These are phyloP conservation scores for Pseudorhombus dupliciocellatus DNA, from an alignment of 2,113 vertebrate genomes.

Conservation along the genomic window DNA sequence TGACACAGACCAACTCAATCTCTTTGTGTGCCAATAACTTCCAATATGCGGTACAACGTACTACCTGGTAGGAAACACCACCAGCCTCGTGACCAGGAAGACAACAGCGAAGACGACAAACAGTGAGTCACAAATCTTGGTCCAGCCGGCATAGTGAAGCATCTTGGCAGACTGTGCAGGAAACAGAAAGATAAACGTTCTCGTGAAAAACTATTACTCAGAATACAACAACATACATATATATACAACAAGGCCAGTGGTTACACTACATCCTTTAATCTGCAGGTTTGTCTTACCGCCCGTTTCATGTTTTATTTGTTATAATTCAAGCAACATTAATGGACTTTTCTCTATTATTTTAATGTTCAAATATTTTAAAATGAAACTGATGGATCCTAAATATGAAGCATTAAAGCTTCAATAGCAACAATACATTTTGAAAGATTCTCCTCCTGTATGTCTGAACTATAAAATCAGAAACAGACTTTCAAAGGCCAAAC, in stretches of 20 bases:
- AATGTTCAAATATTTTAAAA: no score
- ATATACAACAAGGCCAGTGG: no score
- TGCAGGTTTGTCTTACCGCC: not conserved
- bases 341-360: no score
- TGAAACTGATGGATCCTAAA: not conserved
- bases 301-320: not conserved
- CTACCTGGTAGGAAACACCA: constrained; percentile 87
- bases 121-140: constrained; percentile 82
- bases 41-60: not conserved
- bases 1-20: no score
- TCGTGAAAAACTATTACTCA: not conserved
- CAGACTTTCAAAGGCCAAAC: no score
- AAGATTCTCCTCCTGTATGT: no score
- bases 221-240: no score
- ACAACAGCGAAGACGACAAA: constrained; percentile 86
- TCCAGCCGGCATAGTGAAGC: constrained; percentile 88
- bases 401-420: not conserved
- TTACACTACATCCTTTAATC: no score
- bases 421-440: not conserved
- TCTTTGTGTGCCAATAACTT: no score
- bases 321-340: no score
- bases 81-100: constrained; percentile 86
- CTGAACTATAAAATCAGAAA: no score
- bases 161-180: constrained; percentile 85
- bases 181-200: not conserved